These are phyloP conservation scores for Lycia hirtaria DNA, from an alignment of 2,888 invertebrate species.

Conservation along the genomic window DNA sequence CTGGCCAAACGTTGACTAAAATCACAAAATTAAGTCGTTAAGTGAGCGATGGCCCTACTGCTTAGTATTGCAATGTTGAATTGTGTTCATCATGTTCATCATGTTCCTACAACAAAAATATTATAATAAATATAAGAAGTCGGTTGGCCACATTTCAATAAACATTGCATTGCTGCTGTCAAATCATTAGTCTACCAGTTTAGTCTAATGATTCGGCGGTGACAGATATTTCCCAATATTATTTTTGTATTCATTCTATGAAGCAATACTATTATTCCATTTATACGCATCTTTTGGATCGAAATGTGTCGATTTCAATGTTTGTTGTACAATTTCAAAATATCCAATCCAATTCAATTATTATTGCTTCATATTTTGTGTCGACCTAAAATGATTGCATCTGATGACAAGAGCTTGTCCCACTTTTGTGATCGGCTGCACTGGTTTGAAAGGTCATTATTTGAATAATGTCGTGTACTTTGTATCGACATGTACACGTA, in stretches of 20 bases:
- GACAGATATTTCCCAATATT: background rate
- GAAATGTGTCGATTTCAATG: too few species aligned
- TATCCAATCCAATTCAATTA: background rate
- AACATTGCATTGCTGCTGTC: background rate
- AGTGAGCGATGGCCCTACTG: background rate
- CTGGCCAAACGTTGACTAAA: too few species aligned
- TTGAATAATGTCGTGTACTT: background rate
- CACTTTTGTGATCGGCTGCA: background rate
- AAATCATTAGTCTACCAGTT: background rate
- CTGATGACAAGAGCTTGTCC: background rate
- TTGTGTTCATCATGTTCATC: background rate
- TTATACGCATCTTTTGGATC: too few species aligned
- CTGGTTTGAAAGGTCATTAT: background rate
- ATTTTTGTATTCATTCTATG: background rate
- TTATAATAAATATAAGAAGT: background rate
- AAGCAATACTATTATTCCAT: background rate
- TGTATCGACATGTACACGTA: background rate
- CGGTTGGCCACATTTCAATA: background rate
- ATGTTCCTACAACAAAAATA: background rate
- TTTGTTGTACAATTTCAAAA: background rate
- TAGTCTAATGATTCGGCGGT: background rate
- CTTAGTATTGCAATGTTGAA: background rate
- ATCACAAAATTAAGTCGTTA: background rate
- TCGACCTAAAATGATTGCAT: background rate
- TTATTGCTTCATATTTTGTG: background rate